Conservation (phyloP, 2,113 vertebrate genomes). For the Crotalus viridis region DNA sequence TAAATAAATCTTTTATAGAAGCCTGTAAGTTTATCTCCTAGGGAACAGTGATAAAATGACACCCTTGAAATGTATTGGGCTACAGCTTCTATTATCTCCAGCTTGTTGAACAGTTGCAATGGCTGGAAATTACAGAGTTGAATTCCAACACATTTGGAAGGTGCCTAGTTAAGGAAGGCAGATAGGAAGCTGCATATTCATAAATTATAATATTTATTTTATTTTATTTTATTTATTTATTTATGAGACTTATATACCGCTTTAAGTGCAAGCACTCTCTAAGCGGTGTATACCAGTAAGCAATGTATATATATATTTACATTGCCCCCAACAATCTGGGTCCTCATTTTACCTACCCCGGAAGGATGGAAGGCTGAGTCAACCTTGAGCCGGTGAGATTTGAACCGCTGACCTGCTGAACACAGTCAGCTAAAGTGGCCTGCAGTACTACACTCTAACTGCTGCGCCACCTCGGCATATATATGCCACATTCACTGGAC, state of each 20-base stretch:
- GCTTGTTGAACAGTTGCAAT: not conserved
- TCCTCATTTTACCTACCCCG: too few relatives aligned
- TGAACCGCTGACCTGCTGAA: too few relatives aligned
- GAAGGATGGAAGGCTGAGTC: too few relatives aligned
- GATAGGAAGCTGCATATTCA: not conserved
- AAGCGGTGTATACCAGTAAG: too few relatives aligned
- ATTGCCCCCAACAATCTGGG: too few relatives aligned
- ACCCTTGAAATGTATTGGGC: not conserved
- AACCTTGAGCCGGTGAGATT: too few relatives aligned
- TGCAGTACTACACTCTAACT: too few relatives aligned
- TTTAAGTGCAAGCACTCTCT: too few relatives aligned
- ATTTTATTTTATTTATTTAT: too few relatives aligned
- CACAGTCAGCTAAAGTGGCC: too few relatives aligned
- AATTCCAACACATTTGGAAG: not conserved
- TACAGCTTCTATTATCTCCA: not conserved
- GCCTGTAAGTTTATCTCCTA: not conserved
- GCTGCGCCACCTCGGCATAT: not conserved
- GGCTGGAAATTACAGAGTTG: not conserved
- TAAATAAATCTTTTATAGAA: not conserved
- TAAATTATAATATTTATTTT: not conserved
- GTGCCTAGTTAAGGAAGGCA: not conserved
- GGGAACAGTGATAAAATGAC: not conserved
- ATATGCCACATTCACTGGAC: not conserved
- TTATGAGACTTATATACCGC: too few relatives aligned
- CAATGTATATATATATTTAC: too few relatives aligned